These are phyloP conservation scores for Hyphantria cunea DNA, from an alignment of 1,140 invertebrate species.

Conservation along the genomic window DNA sequence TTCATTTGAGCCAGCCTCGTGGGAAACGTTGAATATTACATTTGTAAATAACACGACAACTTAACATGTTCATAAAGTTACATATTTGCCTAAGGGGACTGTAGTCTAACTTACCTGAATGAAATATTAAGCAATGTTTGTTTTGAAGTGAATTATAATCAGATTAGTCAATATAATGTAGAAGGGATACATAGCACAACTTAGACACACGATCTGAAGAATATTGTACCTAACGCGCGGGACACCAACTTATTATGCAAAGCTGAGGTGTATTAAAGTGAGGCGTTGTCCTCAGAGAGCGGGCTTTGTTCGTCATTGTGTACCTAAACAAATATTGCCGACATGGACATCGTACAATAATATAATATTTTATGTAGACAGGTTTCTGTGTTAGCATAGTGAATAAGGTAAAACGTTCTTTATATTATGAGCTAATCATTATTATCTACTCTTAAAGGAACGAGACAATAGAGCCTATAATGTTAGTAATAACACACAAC, in stretches of 20 bases:
- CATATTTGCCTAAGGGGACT: slow-evolving; percentile 18
- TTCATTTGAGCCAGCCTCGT: slow-evolving; percentile 12
- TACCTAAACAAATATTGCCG: slow-evolving; percentile 10
- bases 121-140: slow-evolving; percentile 23
- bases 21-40: slow-evolving; percentile 40
- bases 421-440: not conserved
- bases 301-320: slow-evolving; percentile 13
- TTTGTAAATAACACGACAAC: slow-evolving; percentile 42
- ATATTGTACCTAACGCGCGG: slow-evolving; percentile 7
- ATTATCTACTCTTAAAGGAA: no score
- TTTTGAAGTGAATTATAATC: slow-evolving; percentile 3
- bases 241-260: slow-evolving; percentile 19
- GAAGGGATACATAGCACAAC: slow-evolving; percentile 8
- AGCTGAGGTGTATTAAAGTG: slow-evolving; percentile 2
- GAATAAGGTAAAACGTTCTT: not conserved
- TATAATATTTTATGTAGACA: not conserved
- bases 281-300: slow-evolving; percentile 3
- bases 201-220: slow-evolving; percentile 14
- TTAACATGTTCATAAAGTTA: slow-evolving; percentile 31
- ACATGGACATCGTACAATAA: not conserved
- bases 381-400: not conserved
- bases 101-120: slow-evolving; percentile 14
- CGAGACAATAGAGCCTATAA: no score
- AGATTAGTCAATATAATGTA: slow-evolving; percentile 10
- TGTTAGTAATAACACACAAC: no score